These are phyloP conservation scores for Podarcis muralis DNA, from an alignment of 2,113 vertebrate genomes.

Conservation along the genomic window DNA sequence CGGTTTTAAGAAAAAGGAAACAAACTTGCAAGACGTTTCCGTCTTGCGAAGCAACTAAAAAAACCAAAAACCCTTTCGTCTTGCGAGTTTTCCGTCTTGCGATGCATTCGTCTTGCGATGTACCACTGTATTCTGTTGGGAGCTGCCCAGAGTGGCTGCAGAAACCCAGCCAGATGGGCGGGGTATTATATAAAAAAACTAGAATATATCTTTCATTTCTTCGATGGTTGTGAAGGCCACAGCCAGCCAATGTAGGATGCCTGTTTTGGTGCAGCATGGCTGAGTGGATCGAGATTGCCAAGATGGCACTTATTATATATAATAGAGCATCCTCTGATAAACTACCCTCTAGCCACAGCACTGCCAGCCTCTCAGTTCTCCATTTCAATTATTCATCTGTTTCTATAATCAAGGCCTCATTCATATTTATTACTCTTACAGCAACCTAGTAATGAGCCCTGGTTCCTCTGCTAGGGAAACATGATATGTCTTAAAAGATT, in stretches of 20 bases:
- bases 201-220: not conserved
- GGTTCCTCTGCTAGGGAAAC: not conserved
- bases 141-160: no score
- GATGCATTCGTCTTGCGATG: no score
- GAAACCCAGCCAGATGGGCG: no score
- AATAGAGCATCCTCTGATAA: not conserved
- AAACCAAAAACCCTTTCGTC: no score
- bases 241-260: not conserved
- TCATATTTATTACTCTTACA: not conserved
- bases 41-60: no score
- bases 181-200: no score
- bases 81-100: no score
- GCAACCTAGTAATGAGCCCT: not conserved
- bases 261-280: not conserved
- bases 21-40: no score
- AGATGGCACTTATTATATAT: not conserved
- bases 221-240: no score
- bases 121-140: no score
- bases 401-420: conserved; percentile 6
- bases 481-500: not conserved
- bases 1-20: no score
- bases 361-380: not conserved
- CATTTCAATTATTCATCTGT: not conserved
- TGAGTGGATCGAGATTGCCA: not conserved
- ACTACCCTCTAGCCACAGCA: not conserved